These are phyloP conservation scores for Ginglymostoma cirratum DNA, from an alignment of 2,113 vertebrate species.

Conservation along the genomic window DNA sequence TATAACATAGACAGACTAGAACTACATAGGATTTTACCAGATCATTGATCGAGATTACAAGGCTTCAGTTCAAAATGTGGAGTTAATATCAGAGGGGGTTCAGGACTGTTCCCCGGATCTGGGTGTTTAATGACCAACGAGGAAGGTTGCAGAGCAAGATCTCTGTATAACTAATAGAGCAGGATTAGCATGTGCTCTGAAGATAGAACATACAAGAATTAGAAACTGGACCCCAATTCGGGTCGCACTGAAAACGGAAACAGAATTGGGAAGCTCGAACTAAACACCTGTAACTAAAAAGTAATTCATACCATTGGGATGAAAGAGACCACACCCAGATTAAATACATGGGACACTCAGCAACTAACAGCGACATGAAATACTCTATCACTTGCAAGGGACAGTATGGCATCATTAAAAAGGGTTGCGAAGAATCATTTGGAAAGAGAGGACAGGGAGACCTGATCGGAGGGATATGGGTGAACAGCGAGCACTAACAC, in stretches of 20 bases:
- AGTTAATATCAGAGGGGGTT: background rate
- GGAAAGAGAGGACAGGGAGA: background rate
- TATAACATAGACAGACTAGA: no score
- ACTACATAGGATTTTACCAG: no score
- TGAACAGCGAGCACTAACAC: background rate
- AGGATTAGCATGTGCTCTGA: background rate
- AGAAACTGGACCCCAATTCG: background rate
- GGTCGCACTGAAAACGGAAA: background rate
- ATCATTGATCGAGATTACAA: background rate
- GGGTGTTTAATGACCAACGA: background rate
- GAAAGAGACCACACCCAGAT: background rate
- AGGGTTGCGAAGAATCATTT: background rate
- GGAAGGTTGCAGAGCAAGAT: background rate
- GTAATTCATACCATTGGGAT: background rate
- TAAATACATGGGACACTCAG: background rate
- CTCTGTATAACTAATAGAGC: no score
- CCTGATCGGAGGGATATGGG: background rate
- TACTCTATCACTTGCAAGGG: no score
- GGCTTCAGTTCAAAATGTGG: no score
- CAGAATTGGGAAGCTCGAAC: background rate
- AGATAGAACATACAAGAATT: background rate
- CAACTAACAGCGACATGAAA: no score
- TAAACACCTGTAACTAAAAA: background rate
- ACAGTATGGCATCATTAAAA: no score
- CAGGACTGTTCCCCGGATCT: background rate